A percentile compares a stretch with the other conserved stretches of the same genome.
Evolutionary conservation across 2,113 vertebrate species (phyloP).

Genomic region (Heterotilapia buettikoferi): DNA sequence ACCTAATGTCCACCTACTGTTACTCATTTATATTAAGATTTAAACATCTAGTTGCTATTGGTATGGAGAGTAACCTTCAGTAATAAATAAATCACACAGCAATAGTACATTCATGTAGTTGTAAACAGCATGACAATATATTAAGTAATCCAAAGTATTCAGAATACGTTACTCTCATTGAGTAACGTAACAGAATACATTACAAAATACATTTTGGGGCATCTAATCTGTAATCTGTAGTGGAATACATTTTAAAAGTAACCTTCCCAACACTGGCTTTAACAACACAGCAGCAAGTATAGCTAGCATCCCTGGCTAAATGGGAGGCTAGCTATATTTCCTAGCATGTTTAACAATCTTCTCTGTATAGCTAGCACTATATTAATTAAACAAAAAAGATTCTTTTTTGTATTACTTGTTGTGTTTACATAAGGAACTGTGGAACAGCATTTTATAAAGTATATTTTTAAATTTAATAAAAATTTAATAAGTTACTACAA

Average conservation of each 20-base stretch:
- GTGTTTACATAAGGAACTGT: background rate
- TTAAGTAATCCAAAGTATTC: background rate
- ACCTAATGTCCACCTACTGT: too few species aligned
- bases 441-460: background rate
- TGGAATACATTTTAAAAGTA: background rate
- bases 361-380: background rate
- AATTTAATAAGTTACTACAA: background rate
- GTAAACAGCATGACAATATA: background rate
- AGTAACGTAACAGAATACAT: background rate
- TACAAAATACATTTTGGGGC: background rate
- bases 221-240: background rate
- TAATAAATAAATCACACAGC: background rate
- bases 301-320: background rate
- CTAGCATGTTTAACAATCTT: background rate
- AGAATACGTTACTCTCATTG: background rate
- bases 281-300: background rate
- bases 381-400: background rate
- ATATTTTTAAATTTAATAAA: background rate
- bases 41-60: too few species aligned
- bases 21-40: too few species aligned
- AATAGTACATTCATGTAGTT: rapidly evolving
- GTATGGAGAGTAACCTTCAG: background rate
- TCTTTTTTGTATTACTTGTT: background rate
- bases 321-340: background rate
- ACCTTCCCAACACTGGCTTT: background rate